Evolutionary conservation across 2,888 invertebrate genomes (phyloP).

Genomic region (Bimastos eiseni): DNA sequence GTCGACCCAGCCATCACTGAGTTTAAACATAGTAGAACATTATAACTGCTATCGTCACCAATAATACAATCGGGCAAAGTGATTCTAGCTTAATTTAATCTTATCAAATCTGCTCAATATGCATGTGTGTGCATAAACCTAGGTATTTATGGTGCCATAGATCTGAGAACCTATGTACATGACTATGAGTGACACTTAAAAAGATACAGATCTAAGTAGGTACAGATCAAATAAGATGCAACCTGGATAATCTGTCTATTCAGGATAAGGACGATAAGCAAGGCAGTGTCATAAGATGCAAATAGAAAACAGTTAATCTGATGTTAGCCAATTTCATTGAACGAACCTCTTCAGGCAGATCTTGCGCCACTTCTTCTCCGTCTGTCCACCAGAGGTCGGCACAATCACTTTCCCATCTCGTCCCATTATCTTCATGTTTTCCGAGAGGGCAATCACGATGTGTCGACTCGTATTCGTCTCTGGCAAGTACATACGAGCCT

Average conservation of each 20-base stretch:
- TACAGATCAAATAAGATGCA: neutral
- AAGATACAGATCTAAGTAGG: neutral
- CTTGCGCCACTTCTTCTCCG: slow-evolving; percentile 67
- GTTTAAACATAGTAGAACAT: neutral
- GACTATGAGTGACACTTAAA: neutral
- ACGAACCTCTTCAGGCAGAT: slow-evolving; percentile 64
- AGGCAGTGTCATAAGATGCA: neutral
- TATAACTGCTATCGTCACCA: neutral
- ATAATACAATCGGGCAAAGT: neutral
- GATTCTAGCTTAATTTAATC: slow-evolving; percentile 1
- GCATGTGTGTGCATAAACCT: neutral
- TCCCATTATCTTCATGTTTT: slow-evolving; percentile 82
- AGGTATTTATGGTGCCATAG: no score
- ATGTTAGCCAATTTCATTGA: neutral
- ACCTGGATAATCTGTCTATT: neutral
- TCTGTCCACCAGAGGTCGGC: slow-evolving; percentile 61
- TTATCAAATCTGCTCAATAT: neutral
- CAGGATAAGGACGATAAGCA: neutral
- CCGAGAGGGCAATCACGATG: slow-evolving; percentile 80
- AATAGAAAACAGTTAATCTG: neutral
- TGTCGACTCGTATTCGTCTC: slow-evolving; percentile 86
- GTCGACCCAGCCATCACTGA: slow-evolving; percentile 82
- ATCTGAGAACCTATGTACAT: no score
- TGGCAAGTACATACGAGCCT: slow-evolving; percentile 84
- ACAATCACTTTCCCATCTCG: slow-evolving; percentile 59